Evolutionary conservation across 2,888 invertebrate genomes (phyloP).

Genomic region (Parnassius smintheus): DNA sequence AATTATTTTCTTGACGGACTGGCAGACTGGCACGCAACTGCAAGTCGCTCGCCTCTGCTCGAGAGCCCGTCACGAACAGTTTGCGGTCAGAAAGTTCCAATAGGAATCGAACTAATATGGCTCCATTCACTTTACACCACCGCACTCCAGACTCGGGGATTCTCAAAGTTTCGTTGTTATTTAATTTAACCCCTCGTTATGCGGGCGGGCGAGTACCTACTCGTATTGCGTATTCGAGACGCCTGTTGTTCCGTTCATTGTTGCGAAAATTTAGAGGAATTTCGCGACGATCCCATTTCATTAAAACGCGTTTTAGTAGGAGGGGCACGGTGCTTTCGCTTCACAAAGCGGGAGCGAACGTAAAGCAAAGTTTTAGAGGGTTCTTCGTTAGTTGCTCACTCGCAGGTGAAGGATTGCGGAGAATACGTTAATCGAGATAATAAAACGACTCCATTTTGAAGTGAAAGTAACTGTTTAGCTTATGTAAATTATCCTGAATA

Average conservation of each 20-base stretch:
- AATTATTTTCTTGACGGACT: conserved; percentile 29
- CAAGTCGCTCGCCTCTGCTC: conserved; percentile 31
- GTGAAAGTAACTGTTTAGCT: conserved; percentile 7
- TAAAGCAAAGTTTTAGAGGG: conserved; percentile 68
- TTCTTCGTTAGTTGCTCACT: conserved; percentile 73
- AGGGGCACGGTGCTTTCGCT: conserved; percentile 66
- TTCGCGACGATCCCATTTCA: conserved; percentile 72
- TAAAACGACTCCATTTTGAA: conserved; percentile 31
- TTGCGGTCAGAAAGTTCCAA: conserved; percentile 63
- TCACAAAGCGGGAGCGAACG: conserved; percentile 66
- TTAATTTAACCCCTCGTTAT: conserved; percentile 75
- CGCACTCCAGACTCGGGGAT: conserved; percentile 44
- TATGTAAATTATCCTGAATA: too few species aligned
- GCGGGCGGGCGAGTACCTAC: conserved; percentile 56
- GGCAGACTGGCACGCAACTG: conserved; percentile 34
- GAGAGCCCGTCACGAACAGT: conserved; percentile 49
- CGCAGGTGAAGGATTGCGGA: conserved; percentile 49
- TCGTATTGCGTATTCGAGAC: conserved; percentile 51
- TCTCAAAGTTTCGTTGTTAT: conserved; percentile 70
- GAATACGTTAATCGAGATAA: conserved; percentile 42
- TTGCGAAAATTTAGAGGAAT: conserved; percentile 75
- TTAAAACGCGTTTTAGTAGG: conserved; percentile 70
- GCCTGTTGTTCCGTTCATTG: conserved; percentile 61
- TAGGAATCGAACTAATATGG: conserved; percentile 60
- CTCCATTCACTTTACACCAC: conserved; percentile 41